These are phyloP conservation scores for Mustela nigripes DNA, from an alignment of 2,113 vertebrate genomes.

Conservation along the genomic window DNA sequence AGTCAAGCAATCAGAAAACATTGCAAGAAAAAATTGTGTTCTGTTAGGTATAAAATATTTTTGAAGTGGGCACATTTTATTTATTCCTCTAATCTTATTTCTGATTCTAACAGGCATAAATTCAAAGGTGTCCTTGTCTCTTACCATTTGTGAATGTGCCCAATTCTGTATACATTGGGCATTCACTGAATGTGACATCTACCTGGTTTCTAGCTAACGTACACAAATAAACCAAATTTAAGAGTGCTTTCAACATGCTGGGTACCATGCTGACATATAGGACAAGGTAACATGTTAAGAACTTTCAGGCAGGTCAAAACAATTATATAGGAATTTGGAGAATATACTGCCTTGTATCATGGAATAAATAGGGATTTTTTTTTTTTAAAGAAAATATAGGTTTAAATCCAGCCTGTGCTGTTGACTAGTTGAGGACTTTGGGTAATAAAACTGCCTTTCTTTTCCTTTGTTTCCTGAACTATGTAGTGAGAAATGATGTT, in stretches of 20 bases:
- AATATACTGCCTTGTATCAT: not conserved
- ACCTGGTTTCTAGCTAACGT: not conserved
- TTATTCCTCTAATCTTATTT: constrained; percentile 33
- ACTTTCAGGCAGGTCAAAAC: not conserved
- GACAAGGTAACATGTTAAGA: not conserved
- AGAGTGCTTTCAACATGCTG: not conserved
- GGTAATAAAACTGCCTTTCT: not conserved
- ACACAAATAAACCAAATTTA: not conserved
- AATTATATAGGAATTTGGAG: not conserved
- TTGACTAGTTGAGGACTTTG: not conserved
- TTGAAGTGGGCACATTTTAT: constrained; percentile 44
- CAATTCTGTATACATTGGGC: not conserved
- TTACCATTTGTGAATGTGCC: not conserved
- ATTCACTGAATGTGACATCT: not conserved
- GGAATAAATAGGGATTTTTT: not conserved
- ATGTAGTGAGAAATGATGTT: not conserved
- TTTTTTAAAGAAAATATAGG: not conserved
- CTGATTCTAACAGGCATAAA: constrained; percentile 35
- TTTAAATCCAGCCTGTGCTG: not conserved
- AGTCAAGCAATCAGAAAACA: constrained; percentile 25
- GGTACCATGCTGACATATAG: not conserved
- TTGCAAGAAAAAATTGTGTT: not conserved
- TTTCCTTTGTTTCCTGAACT: constrained; percentile 12
- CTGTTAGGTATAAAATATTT: not conserved
- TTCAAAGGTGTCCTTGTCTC: constrained; percentile 15